These are phyloP conservation scores for Nomada lathburiana DNA, from an alignment of 2,888 invertebrate genomes.

Conservation along the genomic window DNA sequence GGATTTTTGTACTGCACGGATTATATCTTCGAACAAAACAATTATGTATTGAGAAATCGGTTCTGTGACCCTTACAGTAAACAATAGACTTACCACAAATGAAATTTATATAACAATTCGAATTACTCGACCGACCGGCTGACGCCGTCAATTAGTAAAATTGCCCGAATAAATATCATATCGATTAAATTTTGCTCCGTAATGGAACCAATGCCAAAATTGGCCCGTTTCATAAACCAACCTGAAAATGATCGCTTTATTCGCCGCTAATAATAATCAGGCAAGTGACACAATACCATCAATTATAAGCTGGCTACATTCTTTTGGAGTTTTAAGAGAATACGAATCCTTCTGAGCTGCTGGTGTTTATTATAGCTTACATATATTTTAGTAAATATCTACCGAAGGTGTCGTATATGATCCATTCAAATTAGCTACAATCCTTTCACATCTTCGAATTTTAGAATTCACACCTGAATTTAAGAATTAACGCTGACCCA, in stretches of 20 bases:
- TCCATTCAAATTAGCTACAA: no score
- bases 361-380: no score
- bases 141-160: slow-evolving; percentile 39
- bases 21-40: no score
- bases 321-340: background rate
- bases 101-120: slow-evolving; percentile 34
- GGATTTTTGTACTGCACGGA: no score
- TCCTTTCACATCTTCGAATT: no score
- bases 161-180: slow-evolving; percentile 35
- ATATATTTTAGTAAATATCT: no score
- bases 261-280: slow-evolving; percentile 15
- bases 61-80: background rate
- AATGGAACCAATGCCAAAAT: slow-evolving; percentile 1
- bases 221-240: slow-evolving; percentile 28
- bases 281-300: slow-evolving; percentile 1
- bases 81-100: slow-evolving; percentile 18
- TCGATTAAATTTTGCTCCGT: slow-evolving; percentile 29
- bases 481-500: no score
- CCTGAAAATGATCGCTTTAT: slow-evolving; percentile 29
- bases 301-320: background rate
- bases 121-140: slow-evolving; percentile 29
- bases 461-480: no score
- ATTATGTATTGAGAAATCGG: background rate
- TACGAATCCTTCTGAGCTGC: no score
- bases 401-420: no score